A percentile compares a stretch with the other conserved stretches of the same genome.
These are phyloP conservation scores for Trissolcus japonicus DNA, from an alignment of 2,888 invertebrate species.

Conservation along the genomic window DNA sequence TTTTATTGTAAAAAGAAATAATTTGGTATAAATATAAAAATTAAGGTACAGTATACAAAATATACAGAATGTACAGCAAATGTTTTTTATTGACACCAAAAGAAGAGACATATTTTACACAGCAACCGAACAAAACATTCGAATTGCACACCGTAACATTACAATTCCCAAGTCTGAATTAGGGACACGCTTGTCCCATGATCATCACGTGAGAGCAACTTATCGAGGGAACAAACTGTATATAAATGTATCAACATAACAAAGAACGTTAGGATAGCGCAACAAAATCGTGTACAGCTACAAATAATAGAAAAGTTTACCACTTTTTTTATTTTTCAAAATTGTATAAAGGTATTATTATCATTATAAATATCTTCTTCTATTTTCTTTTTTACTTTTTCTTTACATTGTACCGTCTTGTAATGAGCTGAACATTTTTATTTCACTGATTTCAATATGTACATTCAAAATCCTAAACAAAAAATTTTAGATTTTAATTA, in stretches of 20 bases:
- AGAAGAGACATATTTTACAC: slow-evolving; percentile 38
- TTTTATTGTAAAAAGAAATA: too few species aligned
- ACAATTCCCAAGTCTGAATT: slow-evolving; percentile 25
- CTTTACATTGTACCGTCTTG: slow-evolving; percentile 5
- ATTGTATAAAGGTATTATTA: slow-evolving; percentile 8
- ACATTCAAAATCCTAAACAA: slow-evolving; percentile 1
- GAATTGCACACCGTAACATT: slow-evolving; percentile 25
- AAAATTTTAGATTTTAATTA: too few species aligned
- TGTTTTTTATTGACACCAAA: slow-evolving; percentile 17
- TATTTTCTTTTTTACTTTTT: slow-evolving; percentile 13
- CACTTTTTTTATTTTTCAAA: slow-evolving; percentile 6
- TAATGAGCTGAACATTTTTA: slow-evolving; percentile 3
- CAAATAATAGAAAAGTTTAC: slow-evolving; percentile 6
- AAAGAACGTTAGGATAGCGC: slow-evolving; percentile 35
- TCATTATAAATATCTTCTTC: slow-evolving; percentile 1
- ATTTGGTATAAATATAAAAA: neutral
- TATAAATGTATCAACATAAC: slow-evolving; percentile 10
- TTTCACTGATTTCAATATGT: neutral
- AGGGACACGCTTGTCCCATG: slow-evolving; percentile 10
- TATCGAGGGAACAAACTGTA: slow-evolving; percentile 12
- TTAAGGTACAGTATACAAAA: slow-evolving; percentile 13
- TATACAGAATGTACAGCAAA: slow-evolving; percentile 21
- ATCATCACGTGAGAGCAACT: slow-evolving; percentile 41
- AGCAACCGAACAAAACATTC: slow-evolving; percentile 24
- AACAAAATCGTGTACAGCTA: slow-evolving; percentile 39